Evolutionary conservation across 2,113 vertebrate genomes (phyloP).

Genomic region (Myotis lucifugus): DNA sequence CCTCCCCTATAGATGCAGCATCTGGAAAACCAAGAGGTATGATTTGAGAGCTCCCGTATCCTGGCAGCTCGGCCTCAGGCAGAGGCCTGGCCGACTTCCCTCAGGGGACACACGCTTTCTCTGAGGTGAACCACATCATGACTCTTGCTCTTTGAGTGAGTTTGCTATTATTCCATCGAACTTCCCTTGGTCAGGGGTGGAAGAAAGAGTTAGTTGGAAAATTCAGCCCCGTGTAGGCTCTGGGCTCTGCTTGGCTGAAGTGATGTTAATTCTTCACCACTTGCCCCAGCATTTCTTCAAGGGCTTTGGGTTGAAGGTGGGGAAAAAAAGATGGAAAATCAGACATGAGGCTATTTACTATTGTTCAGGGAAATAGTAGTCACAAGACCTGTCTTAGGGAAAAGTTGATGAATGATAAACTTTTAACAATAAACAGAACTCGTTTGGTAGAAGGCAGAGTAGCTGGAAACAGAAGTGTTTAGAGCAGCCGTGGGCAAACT

Average conservation of each 20-base stretch:
- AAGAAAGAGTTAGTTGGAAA: background rate
- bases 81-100: conserved; percentile 51
- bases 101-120: conserved; percentile 13
- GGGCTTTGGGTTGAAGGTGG: background rate
- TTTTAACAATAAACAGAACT: background rate
- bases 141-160: background rate
- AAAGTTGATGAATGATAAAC: background rate
- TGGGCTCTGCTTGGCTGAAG: background rate
- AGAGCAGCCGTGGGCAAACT: too few species aligned
- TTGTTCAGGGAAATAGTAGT: background rate
- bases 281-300: background rate
- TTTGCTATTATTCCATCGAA: background rate
- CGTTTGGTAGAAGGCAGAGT: background rate
- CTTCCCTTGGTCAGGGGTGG: conserved; percentile 12
- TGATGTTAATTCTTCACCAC: background rate
- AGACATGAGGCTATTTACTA: background rate
- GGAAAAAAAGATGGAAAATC: background rate
- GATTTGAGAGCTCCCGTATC: background rate
- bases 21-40: background rate
- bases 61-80: background rate
- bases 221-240: background rate
- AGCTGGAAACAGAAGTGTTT: background rate
- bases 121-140: conserved; percentile 50
- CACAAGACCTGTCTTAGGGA: background rate
- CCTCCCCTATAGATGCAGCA: background rate